Evolutionary conservation across 37 sponge, comb jelly and placozoan species (phyloP), one percentile per base, ranked within the genome.

Genomic region (Haliclona indistincta): DNA sequence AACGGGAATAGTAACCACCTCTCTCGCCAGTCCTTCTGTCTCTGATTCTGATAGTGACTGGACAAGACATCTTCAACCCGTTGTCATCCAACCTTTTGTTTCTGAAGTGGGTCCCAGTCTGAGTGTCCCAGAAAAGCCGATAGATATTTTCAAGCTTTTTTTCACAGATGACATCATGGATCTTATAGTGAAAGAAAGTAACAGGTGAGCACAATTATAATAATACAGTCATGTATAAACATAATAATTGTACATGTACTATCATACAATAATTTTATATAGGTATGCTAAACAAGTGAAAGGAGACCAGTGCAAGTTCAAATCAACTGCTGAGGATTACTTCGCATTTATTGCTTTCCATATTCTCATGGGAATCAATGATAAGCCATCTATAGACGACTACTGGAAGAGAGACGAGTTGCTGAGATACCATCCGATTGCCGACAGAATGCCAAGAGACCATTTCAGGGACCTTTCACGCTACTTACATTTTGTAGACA

Each of bases 401-500:
- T 78, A 78, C 56, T 80, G 81, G 81, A 71, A 43, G 3, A 70
- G 30, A 22, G 71, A 80, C 28, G 38, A 47, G 7, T 5, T 42
- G 0, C 20, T 54, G 2, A 52, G 43, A 19, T 78, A 78, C 30
- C 5, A 28, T 26, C 69, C 79, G 10, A 38, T 78, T n/a, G 68
- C 79, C 19, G 63, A 63, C 32, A 33, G 79, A 2, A 78, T 78
- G 1, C 19, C 69, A 30, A 13, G 81, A 42, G 71, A 71, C 25
- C 36, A 71, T 1, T 81, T 63, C 51, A 44, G 81, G 43, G 73
- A 81, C 25, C 51, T 81, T 10, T 38, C 54, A 23, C 38, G 73
- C 1, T 67, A 78, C 39, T 68, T 68, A 2, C 79, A 78, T 54
- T 78, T 78, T 68, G 56, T 53, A 7, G 68, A 78, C 56, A 78